Evolutionary conservation across 2,888 invertebrate species (phyloP), one percentile per base, ranked within the genome.

Genomic region (Diarsia rubi): DNA sequence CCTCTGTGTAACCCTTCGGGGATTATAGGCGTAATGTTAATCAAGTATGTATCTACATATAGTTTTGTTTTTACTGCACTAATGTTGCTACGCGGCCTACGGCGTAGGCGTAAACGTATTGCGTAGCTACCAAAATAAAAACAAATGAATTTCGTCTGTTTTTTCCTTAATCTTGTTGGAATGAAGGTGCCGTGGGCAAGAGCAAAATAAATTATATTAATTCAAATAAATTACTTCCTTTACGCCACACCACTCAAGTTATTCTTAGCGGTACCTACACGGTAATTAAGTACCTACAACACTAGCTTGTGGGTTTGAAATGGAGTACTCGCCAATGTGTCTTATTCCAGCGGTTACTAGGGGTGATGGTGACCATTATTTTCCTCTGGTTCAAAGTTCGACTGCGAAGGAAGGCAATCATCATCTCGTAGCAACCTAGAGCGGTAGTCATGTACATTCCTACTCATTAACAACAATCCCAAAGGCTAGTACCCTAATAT

Each of bases 181-280:
- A 69, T 73, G 31, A 75, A 75, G 62, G 69, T 49, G 71, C 31
- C 21, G 31, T 16, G 60, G 59, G 42, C 42, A 64, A 68, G 74
- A 65, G 69, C 71, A 60, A 83, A 79, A 74, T 69, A 72, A 75
- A 84, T 78, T 66, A 81, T 81, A 84, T 78, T 81, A 73, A 81
- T 83, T 72, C 66, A 74, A 79, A 82, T 62, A 79, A 73, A 84
- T 79, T 64, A 66, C 73, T 79, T 73, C 47, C 69, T 57, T 64
- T 63, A 64, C 64, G 64, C 54, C 74, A 72, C 64, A 60, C 62
- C 63, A 68, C 81, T 78, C 73, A 70, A 75, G 62, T 65, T 72
- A 72, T 70, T 63, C 69, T 60, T 27, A 47, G 73, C 16, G 19
- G 47, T 59, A 65, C 57, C 27, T 27, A 42, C 57, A 54, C 37